These are phyloP conservation scores for Drosophila nr. perissopoda DNA, from an alignment of 2,888 invertebrate species.

Conservation along the genomic window DNA sequence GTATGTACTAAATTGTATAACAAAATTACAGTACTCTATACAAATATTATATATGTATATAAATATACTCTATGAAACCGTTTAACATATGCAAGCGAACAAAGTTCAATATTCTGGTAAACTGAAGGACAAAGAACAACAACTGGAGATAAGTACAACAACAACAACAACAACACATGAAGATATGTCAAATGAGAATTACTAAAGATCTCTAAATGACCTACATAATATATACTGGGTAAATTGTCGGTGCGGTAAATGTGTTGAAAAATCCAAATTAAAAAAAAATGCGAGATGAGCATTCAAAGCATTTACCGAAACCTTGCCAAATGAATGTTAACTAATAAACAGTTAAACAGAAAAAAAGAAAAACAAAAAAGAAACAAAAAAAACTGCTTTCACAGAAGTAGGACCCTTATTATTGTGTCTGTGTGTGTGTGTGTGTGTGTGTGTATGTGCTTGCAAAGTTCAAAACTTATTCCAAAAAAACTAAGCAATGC, in stretches of 20 bases:
- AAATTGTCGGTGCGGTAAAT: slow-evolving; percentile 26
- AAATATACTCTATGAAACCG: slow-evolving; percentile 39
- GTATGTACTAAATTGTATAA: slow-evolving; percentile 48
- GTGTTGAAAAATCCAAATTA: slow-evolving; percentile 75
- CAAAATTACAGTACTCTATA: slow-evolving; percentile 41
- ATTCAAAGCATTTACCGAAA: slow-evolving; percentile 67
- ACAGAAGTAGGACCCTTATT: slow-evolving; percentile 5
- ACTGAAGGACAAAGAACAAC: slow-evolving; percentile 26
- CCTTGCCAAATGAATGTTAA: slow-evolving; percentile 22
- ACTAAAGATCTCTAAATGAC: slow-evolving; percentile 26
- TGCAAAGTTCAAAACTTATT: slow-evolving; percentile 38
- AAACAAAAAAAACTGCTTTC: slow-evolving; percentile 35
- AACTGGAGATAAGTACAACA: slow-evolving; percentile 32
- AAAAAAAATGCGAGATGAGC: slow-evolving; percentile 24
- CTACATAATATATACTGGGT: slow-evolving; percentile 1
- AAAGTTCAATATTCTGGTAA: slow-evolving; percentile 65
- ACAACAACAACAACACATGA: slow-evolving; percentile 17
- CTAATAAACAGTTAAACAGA: neutral
- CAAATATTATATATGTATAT: slow-evolving; percentile 30
- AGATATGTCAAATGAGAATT: slow-evolving; percentile 40
- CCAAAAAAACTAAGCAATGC: slow-evolving; percentile 12
- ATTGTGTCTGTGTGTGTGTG: slow-evolving; percentile 27
- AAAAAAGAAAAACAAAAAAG: neutral
- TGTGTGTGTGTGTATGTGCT: slow-evolving; percentile 38
- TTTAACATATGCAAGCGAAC: slow-evolving; percentile 73